Evolutionary conservation across 2,113 vertebrate species (phyloP).

Genomic region (Carollia perspicillata): DNA sequence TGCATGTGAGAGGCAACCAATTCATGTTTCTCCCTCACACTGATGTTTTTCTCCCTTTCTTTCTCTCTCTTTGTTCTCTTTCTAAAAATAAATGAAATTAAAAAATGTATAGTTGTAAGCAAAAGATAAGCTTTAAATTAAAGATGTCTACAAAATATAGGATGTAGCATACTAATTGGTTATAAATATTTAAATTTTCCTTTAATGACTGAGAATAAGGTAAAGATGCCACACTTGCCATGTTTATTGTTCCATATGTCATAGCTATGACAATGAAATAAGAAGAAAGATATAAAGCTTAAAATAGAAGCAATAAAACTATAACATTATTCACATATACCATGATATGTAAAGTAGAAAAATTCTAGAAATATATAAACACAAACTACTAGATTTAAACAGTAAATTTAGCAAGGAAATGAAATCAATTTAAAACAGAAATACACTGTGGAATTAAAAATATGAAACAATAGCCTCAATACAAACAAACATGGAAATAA

Average conservation of each 20-base stretch:
- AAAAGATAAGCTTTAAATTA: neutral
- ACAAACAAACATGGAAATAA: neutral
- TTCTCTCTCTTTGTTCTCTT: no score
- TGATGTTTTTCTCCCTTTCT: no score
- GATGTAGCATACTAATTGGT: neutral
- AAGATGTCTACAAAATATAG: neutral
- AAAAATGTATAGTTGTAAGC: neutral
- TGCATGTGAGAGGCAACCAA: no score
- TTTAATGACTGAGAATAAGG: neutral
- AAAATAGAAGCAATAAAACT: neutral
- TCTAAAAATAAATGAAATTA: no score
- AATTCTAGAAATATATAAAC: neutral
- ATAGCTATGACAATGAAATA: neutral
- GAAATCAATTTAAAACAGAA: neutral
- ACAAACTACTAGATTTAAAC: neutral
- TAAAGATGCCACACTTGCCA: neutral
- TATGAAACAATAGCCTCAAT: neutral
- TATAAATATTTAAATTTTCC: neutral
- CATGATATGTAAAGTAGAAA: neutral
- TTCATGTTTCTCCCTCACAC: no score
- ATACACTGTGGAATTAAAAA: neutral
- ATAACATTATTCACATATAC: neutral
- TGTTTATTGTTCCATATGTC: neutral
- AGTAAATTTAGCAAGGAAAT: neutral
- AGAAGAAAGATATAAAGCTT: neutral